phyloP scores from a whole-genome alignment of 2,113 vertebrate species.

The Pogona vitticeps region DNA sequence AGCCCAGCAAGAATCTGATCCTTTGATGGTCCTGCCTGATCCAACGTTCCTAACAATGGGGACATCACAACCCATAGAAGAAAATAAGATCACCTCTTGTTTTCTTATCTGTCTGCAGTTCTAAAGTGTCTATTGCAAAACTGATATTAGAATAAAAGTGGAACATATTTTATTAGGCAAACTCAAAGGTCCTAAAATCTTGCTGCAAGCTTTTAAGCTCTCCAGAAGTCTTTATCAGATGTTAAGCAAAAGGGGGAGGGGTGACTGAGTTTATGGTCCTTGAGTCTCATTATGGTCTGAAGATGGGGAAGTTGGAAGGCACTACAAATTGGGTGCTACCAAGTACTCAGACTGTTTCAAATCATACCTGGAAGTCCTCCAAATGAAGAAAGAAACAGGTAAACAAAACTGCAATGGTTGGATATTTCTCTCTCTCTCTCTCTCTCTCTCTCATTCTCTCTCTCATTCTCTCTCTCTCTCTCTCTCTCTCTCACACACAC shows the following conservation, averaged over 20 bases:
- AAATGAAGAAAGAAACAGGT: neutral
- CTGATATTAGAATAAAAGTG: neutral
- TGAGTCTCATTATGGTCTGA: neutral
- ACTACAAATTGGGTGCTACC: neutral
- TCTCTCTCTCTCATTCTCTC: too few relatives aligned
- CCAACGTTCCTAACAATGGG: too few relatives aligned
- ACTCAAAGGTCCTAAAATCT: neutral
- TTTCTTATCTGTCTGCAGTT: neutral
- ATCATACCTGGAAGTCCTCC: neutral
- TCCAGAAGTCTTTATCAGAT: too few relatives aligned
- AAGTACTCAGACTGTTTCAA: neutral
- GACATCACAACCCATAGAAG: neutral
- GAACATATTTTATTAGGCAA: neutral
- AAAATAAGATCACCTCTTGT: neutral
- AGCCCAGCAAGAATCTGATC: too few relatives aligned
- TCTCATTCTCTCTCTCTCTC: too few relatives aligned
- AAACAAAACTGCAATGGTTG: too few relatives aligned
- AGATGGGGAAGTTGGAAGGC: neutral
- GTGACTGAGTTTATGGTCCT: neutral
- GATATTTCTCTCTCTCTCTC: too few relatives aligned
- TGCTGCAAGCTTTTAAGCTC: neutral
- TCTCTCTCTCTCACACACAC: too few relatives aligned
- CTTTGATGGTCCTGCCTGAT: too few relatives aligned
- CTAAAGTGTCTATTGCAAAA: neutral
- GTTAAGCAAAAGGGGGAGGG: neutral